Base-by-base conservation (phyloP, 2,113 vertebrate species). In the Elephantulus edwardii region DNA sequence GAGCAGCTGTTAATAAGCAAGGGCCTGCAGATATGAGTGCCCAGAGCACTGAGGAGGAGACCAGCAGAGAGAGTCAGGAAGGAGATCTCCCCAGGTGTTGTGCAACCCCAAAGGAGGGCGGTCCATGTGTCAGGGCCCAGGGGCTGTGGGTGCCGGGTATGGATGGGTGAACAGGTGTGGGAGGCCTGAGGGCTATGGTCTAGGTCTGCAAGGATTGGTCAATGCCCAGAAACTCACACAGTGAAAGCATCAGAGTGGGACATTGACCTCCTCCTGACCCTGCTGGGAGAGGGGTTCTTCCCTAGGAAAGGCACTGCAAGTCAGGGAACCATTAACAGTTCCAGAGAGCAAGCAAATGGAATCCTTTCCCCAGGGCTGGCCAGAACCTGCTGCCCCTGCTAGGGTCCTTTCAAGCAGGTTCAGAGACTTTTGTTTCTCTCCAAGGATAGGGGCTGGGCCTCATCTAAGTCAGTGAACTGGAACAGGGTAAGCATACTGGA, bases 381-480 rank as follows among this genome's bases (percentile, higher is more conserved):
- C 14, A 48, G 64, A 64, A 28, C 58, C 90, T 58, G 35, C 48
- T 8, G 2, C 62, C 19, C 9, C 22, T 48, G 10, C 26, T 40
- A 5, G 14, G 54, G 8, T 28, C 2, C 12, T 72, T 16, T 8
- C 1, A 3, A 75, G 10, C 4, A 6, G 33, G 30, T 16, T 2
- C 8, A 6, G 58, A 14, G 40, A 58, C 16, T 5, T 71, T 44
- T 22, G 2, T 44, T 46, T 86, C 19, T 24, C 66, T 30, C 44
- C 70, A 2, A 26, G n/a, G 12, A 14, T 14, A 54, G 24, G 38
- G 30, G 6, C 81, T 56, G 24, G 26, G 3, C 78, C 78, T 89
- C 62, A 0, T 42, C 62, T 50, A 38, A 50, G 24, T 70, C 26
- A 0, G 7, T 8, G 40, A 30, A 22, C 54, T 44, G 28, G 16